A percentile compares a stretch with the other conserved stretches of the same genome.
Conservation (phyloP, 2,797 vertebrate species). For the Malurus splendens region DNA sequence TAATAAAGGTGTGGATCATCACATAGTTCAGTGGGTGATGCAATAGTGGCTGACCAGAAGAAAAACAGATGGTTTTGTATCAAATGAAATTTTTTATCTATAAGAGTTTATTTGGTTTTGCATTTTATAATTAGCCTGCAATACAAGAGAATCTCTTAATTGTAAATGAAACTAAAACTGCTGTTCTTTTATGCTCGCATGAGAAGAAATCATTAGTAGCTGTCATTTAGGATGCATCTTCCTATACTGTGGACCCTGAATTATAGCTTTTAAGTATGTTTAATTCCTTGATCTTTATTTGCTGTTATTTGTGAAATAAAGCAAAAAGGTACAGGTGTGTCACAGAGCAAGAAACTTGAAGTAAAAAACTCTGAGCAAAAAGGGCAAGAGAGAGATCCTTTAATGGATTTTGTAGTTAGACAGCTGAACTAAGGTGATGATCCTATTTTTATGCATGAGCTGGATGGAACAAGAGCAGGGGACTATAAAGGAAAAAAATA, state of each 20-base stretch:
- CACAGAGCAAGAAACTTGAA: neutral
- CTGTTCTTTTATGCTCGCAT: neutral
- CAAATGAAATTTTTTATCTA: neutral
- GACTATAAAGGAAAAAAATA: neutral
- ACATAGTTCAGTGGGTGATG: neutral
- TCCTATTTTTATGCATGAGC: neutral
- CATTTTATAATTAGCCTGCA: neutral
- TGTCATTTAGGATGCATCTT: neutral
- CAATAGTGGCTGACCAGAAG: neutral
- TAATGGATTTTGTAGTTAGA: neutral
- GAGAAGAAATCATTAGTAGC: neutral
- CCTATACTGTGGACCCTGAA: neutral
- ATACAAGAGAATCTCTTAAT: neutral
- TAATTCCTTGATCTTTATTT: neutral
- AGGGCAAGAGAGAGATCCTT: neutral
- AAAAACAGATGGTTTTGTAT: neutral
- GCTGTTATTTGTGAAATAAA: neutral
- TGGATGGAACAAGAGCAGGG: neutral
- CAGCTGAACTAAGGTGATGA: neutral
- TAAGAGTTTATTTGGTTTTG: neutral
- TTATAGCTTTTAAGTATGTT: neutral
- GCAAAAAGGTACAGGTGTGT: neutral
- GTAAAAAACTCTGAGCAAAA: neutral
- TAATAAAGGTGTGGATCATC: neutral
- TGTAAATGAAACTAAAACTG: neutral